Evolutionary conservation across 2,888 invertebrate species (phyloP).

Genomic region (Temnothorax unifasciatus): DNA sequence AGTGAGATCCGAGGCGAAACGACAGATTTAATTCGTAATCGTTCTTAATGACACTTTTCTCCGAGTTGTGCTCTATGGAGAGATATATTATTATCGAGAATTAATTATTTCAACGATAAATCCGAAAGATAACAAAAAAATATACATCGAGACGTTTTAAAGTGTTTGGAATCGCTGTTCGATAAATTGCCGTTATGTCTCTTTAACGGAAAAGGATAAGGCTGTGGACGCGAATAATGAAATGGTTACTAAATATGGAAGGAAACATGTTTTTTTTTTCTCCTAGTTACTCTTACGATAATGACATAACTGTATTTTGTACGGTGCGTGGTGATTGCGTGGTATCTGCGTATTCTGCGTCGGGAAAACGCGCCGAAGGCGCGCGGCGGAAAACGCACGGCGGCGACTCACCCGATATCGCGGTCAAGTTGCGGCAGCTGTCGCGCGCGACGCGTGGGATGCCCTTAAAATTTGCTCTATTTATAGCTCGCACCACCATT

Average conservation of each 20-base stretch:
- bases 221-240: background rate
- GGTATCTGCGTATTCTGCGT: background rate
- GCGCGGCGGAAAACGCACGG: conserved; percentile 12
- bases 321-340: conserved; percentile 3
- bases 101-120: background rate
- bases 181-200: background rate
- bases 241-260: background rate
- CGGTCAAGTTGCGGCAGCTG: conserved; percentile 68
- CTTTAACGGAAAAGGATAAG: background rate
- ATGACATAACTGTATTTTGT: conserved; percentile 10
- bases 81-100: background rate
- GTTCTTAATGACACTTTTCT: background rate
- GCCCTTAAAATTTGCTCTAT: conserved; percentile 75
- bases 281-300: background rate
- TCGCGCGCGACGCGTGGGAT: conserved; percentile 74
- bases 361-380: background rate
- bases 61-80: background rate
- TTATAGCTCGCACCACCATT: conserved; percentile 68
- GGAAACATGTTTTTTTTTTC: background rate
- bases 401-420: conserved; percentile 27
- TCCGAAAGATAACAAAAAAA: background rate
- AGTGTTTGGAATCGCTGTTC: background rate
- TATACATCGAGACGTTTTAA: background rate
- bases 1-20: background rate
- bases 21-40: conserved; percentile 26